These are phyloP conservation scores for Nymphalis urticae DNA, from an alignment of 2,888 invertebrate genomes.

Conservation along the genomic window DNA sequence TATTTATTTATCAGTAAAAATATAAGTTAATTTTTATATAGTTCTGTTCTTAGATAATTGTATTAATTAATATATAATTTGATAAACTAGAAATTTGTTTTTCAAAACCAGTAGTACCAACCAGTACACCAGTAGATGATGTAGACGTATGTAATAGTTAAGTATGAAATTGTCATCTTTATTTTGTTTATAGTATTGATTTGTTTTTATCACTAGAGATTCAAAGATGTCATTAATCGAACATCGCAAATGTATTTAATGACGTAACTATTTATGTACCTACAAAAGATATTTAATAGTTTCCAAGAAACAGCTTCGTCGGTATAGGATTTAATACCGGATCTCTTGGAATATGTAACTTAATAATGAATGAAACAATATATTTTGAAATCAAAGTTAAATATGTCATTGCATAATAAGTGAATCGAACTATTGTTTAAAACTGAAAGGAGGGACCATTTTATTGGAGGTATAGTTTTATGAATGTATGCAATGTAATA, in stretches of 20 bases:
- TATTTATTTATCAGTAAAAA: too few relatives aligned
- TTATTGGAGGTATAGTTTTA: neutral
- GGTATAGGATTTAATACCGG: conserved; percentile 8
- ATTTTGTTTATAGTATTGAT: too few relatives aligned
- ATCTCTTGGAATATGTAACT: conserved; percentile 2
- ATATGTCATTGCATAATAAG: neutral
- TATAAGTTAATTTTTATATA: too few relatives aligned
- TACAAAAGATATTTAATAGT: conserved; percentile 14
- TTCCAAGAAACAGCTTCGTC: conserved; percentile 15
- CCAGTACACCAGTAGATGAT: too few relatives aligned
- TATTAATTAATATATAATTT: too few relatives aligned
- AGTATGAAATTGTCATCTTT: neutral
- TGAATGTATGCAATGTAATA: too few relatives aligned
- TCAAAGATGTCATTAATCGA: conserved; percentile 15
- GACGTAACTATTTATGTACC: conserved; percentile 17
- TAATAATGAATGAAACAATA: conserved; percentile 9
- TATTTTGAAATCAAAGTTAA: conserved; percentile 8
- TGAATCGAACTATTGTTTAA: conserved; percentile 1
- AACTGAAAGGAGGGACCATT: neutral
- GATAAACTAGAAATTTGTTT: too few relatives aligned
- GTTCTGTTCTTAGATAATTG: too few relatives aligned
- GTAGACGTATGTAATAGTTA: too few relatives aligned
- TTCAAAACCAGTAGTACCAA: too few relatives aligned
- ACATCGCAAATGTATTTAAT: conserved; percentile 10
- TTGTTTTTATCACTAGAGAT: neutral